Base-by-base conservation (phyloP, 2,888 invertebrate genomes). In the Erebia aethiops region DNA sequence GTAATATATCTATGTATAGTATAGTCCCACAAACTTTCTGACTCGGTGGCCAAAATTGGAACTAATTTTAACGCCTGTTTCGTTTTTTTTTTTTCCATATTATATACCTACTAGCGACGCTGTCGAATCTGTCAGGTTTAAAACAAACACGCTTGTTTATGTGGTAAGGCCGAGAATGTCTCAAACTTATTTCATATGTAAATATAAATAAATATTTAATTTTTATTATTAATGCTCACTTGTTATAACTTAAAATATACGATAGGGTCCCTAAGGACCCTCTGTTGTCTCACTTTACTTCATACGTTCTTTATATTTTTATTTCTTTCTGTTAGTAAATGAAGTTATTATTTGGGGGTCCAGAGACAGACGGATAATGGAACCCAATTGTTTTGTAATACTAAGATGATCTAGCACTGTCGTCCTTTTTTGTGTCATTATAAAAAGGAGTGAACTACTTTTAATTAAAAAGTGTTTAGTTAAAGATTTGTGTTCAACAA, bases 151-250 rank as follows among this genome's bases (percentile, higher is more conserved):
- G 35, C 35, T 35, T 35, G 35, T 7, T 7, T 35, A 35, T 35
- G 26, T 26, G 35, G 35, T 35, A 35, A 35, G 35, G 35, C 35
- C 35, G 35, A 7, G 35, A 35, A 13, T 54, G 54, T 64, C 64
- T 52, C 64, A 63, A 63, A 52, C 21, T 26, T 64, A 16, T 7
- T 14, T n/a, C 4, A 5, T 52, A 16, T 54, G 56, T 54, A 65
- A 56, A 65, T 52, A 64, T 65, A 18, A 64, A 41, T 65, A 7
- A 52, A 54, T 52, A 26, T 56, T 54, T 56, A 43, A 43, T 65
- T 35, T 13, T 41, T 54, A 26, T 10, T 43, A 43, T 1, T 8
- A 16, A 62, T 57, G 46, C 46, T 62, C 62, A 61, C 14, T 21
- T 46, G 7, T 46, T 61, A 13, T 43, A 8, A 16, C 41, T 18